Base-by-base conservation (phyloP, 2,888 invertebrate genomes). In the Mayetiola destructor region DNA sequence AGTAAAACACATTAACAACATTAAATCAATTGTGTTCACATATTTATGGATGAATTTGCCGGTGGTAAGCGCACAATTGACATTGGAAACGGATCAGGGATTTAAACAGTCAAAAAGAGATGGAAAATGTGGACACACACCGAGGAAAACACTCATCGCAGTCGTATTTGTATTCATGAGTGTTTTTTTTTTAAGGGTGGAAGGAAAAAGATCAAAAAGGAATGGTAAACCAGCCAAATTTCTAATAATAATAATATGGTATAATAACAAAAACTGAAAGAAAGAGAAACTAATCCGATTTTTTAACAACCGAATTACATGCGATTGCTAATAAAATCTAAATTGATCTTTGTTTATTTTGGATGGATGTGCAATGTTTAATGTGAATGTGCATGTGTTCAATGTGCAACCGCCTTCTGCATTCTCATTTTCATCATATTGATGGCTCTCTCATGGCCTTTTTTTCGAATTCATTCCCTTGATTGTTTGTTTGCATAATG, bases 281-380 rank as follows among this genome's bases (percentile, higher is more conserved):
- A 27, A 48, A n/a, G 27, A 48, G 27, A 48, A 48, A 48, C 48
- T 48, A 48, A 48, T 48, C 48, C 48, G 48, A 48, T 48, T 48
- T 48, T n/a, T 48, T 48, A 48, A 48, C 48, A 48, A 27, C 5
- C 48, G 48, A 48, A 48, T 48, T 48, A 48, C 48, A 48, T 48
- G 48, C 27, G 48, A 48, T 27, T 48, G 48, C 48, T 27, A 48
- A 48, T 48, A 48, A 48, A 48, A 48, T 48, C 48, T 48, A 48
- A 48, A 48, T 48, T 48, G 48, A 48, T 48, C 48, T 48, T 48
- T 48, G 48, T 48, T 48, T 48, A 27, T 27, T 27, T 16, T 14
- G 48, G 48, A 14, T 48, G n/a, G 27, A 27, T 48, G 23, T 42
- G 48, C 16, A 27, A n/a, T n/a, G n/a, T n/a, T n/a, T n/a, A n/a